Base-by-base conservation (phyloP, 2,797 vertebrate genomes). In the Tinamus major region DNA sequence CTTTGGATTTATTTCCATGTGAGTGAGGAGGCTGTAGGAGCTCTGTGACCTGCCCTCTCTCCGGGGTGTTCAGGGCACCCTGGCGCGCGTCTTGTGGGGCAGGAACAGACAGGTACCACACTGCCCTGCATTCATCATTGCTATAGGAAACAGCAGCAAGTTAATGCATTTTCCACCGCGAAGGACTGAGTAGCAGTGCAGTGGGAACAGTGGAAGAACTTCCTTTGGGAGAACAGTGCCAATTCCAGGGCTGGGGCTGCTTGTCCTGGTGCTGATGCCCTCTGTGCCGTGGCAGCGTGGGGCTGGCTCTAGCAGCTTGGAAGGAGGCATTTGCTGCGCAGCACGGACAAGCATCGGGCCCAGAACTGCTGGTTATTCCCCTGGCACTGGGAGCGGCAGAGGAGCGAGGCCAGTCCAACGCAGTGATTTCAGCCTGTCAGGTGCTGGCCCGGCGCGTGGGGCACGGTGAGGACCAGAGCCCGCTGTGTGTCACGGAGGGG, bases 381-480 rank as follows among this genome's bases (percentile, higher is more conserved):
- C 39, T 41, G 9, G 27, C 11, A 20, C n/a, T 4, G 26, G 4
- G 4, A 80, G 35, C 29, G 58, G 42, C 39, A 39, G 14, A 26
- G 62, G 58, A 35, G 31, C 35, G 53, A 29, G 9, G 31, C 55
- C 49, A 33, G 20, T 24, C 1, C 1, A 37, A 68, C 14, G 31
- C 33, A 35, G 74, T 49, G 64, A 26, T 69, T 13, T 29, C 16
- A 46, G 17, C 15, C 77, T 2, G 2, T 15, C 37, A 18, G 17
- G 13, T 67, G 72, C 81, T 71, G 49, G 62, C 35, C 29, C 8
- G 7, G 69, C 63, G 19, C 1, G 2, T 10, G 7, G 6, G 61
- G 13, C 1, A 0, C 29, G 59, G 67, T 1, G 1, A 42, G 49
- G 27, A 76, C 26, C 44, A 48, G 26, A 69, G 33, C 19, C 1